Evolutionary conservation across 1,140 invertebrate genomes (phyloP), one percentile per base, ranked within the genome.

Genomic region (Drosophila eugracilis): DNA sequence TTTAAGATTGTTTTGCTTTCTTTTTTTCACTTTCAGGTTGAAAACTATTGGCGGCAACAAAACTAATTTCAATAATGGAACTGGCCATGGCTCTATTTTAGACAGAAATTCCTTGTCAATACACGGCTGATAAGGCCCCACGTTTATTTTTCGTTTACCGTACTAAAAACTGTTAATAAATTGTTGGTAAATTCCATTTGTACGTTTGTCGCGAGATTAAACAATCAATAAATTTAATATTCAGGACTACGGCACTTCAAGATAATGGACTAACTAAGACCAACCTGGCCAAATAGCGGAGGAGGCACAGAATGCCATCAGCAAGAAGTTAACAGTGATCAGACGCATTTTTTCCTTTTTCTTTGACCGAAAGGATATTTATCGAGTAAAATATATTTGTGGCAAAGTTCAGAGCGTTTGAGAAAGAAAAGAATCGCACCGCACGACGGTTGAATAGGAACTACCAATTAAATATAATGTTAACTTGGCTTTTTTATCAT

Each of bases 381-480:
- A 14, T 1, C 44, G 30, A 34, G 17, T 28, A 15, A 32, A 26
- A 28, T n/a, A n/a, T 42, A n/a, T n/a, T 4, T 15, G n/a, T n/a
- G 1, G 26, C 15, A 37, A 57, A 32, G 52, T 45, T 66, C 12
- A 15, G 17, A 47, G 17, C 50, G 26, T 24, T 3, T 24, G 45
- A n/a, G n/a, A 63, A 60, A 62, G 58, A 75, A 55, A 48, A 60
- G 72, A 75, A 78, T 70, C 72, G 75, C 65, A 52, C 76, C 34
- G 57, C 48, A 74, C 66, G 75, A 78, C 57, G 54, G 53, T 78
- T 52, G 54, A 79, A 86, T 70, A 59, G 60, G 49, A 79, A 90
- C 89, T 90, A 90, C 58, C 80, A 86, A 83, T 89, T 86, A 86
- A 84, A 89, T 89, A 85, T 65, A 86, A 76, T 86, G 80, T 90